A percentile compares a stretch with the other conserved stretches of the same genome.
Conservation (phyloP, 2,797 vertebrate species). For the Sitta carolinensis region DNA sequence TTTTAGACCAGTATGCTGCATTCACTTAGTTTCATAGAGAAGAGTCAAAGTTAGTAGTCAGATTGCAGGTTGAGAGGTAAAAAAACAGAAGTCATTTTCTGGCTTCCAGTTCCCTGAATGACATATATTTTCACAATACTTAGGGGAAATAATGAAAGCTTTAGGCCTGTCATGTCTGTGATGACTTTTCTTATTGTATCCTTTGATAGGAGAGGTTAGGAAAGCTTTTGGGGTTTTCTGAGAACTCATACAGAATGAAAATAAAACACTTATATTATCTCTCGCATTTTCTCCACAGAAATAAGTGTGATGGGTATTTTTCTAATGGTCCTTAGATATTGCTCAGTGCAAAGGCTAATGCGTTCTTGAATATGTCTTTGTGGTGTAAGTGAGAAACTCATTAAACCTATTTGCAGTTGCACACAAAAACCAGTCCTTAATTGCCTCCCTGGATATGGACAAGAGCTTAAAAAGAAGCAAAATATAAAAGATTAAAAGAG, state of each 20-base stretch:
- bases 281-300: background rate
- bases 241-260: background rate
- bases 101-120: background rate
- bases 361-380: background rate
- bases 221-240: background rate
- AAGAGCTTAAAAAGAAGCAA: background rate
- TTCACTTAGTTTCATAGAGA: background rate
- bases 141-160: background rate
- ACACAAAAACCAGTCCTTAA: background rate
- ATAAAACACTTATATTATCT: background rate
- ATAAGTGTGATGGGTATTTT: background rate
- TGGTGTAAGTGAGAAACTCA: background rate
- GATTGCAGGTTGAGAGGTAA: background rate
- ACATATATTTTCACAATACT: background rate
- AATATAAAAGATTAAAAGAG: slow-evolving; percentile 12
- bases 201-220: background rate
- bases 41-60: background rate
- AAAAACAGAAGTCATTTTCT: background rate
- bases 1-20: background rate
- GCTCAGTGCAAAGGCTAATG: background rate
- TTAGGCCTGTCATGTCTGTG: background rate
- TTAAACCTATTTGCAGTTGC: background rate
- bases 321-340: background rate
- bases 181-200: background rate
- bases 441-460: background rate